These are phyloP conservation scores for Centruroides sculpturatus DNA, from an alignment of 1,140 invertebrate genomes.

Conservation along the genomic window DNA sequence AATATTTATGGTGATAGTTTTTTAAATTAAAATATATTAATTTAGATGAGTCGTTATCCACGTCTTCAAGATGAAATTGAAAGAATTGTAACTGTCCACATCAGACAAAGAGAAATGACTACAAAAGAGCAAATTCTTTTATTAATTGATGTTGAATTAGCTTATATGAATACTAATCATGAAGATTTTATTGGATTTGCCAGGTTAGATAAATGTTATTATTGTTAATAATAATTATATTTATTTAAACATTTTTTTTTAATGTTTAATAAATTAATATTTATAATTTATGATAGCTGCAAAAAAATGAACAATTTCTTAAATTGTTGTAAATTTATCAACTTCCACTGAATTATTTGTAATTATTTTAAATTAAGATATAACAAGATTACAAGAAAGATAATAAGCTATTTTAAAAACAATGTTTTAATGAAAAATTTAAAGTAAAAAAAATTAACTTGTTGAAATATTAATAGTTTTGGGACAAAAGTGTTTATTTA, in stretches of 20 bases:
- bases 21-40: not conserved
- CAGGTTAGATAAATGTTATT: slow-evolving; percentile 54
- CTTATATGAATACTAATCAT: slow-evolving; percentile 99
- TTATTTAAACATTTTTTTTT: not conserved
- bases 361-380: too few species aligned
- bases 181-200: slow-evolving; percentile 99
- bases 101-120: slow-evolving; percentile 81
- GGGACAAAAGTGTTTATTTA: too few species aligned
- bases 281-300: too few species aligned
- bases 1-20: not conserved
- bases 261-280: not conserved
- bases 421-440: too few species aligned
- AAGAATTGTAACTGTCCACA: slow-evolving; percentile 83
- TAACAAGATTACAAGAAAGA: too few species aligned
- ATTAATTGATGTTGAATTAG: slow-evolving; percentile 83
- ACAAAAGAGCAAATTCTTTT: slow-evolving; percentile 91
- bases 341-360: too few species aligned
- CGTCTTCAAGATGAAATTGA: slow-evolving; percentile 93
- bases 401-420: too few species aligned
- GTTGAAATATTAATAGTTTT: too few species aligned
- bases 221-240: not conserved
- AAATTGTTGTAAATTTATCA: too few species aligned
- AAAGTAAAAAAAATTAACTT: too few species aligned
- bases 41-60: slow-evolving; percentile 82
- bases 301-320: too few species aligned